Evolutionary conservation across 2,113 vertebrate species (phyloP).

Genomic region (Callithrix jacchus): DNA sequence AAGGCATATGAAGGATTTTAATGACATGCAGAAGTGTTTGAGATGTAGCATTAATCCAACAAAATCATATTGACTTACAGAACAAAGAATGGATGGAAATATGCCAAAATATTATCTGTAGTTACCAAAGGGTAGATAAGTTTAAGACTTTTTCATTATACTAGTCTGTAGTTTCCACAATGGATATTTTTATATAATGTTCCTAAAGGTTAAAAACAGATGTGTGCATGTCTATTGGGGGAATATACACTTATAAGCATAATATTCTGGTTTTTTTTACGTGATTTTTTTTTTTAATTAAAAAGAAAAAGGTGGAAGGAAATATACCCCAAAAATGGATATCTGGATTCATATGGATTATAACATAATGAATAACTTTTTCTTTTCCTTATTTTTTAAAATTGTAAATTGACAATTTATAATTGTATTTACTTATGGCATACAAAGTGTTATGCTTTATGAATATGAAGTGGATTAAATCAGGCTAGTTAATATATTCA

Average conservation of each 20-base stretch:
- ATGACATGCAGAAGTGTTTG: not conserved
- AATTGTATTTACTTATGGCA: not conserved
- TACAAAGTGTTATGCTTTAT: not conserved
- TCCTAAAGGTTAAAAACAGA: constrained; percentile 26
- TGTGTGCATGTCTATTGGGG: not conserved
- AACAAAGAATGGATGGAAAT: constrained; percentile 8
- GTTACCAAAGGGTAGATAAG: not conserved
- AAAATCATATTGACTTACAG: not conserved
- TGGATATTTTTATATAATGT: constrained; percentile 29
- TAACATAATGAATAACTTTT: not conserved
- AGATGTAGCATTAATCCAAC: constrained; percentile 10
- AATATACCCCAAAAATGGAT: not conserved
- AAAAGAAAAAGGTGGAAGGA: constrained; percentile 36
- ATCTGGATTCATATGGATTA: not conserved
- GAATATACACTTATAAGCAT: not conserved
- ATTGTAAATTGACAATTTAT: not conserved
- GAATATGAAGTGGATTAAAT: not conserved
- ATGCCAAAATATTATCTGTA: constrained; percentile 32
- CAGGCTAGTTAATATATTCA: not conserved
- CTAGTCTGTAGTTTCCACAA: not conserved
- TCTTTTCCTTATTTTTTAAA: not conserved
- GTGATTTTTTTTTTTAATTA: constrained; percentile 1
- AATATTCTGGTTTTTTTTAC: not conserved
- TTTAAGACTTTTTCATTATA: not conserved
- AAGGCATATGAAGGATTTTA: constrained; percentile 7